phyloP scores from a whole-genome alignment of 1,140 invertebrate species.

The Dolichoris vasculosae region DNA sequence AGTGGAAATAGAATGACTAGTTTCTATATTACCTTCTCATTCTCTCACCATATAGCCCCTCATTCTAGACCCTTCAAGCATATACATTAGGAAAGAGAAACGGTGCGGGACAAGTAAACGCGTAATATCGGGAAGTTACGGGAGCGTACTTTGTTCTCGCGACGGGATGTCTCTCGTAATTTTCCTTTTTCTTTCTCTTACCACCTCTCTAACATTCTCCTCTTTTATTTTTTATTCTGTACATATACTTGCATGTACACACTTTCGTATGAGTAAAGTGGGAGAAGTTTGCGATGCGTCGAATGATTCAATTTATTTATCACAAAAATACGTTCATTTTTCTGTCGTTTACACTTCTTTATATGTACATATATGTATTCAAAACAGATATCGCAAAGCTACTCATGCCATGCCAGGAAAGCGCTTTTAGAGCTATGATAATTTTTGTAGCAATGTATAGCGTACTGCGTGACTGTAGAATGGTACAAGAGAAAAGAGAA shows the following conservation, averaged over 20 bases:
- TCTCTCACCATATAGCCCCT: background rate
- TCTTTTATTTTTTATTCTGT: too few relatives aligned
- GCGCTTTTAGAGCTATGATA: background rate
- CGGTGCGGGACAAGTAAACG: background rate
- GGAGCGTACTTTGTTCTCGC: conserved; percentile 47
- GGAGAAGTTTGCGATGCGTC: background rate
- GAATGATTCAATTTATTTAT: conserved; percentile 47
- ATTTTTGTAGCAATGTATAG: conserved; percentile 15
- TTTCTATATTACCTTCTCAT: conserved; percentile 5
- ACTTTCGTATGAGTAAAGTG: background rate
- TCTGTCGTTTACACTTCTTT: background rate
- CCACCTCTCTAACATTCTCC: background rate
- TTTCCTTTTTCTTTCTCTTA: conserved; percentile 8
- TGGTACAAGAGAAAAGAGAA: background rate
- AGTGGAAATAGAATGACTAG: conserved; percentile 54
- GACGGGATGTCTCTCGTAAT: conserved; percentile 43
- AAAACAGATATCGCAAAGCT: background rate
- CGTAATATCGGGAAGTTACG: conserved; percentile 51
- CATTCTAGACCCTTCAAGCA: background rate
- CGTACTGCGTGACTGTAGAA: background rate
- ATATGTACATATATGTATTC: conserved; percentile 5
- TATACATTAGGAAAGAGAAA: background rate
- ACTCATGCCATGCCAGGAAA: background rate
- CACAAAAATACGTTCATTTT: conserved; percentile 8
- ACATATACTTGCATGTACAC: background rate